Evolutionary conservation across 2,113 vertebrate species (phyloP).

Genomic region (Osmerus eperlanus): DNA sequence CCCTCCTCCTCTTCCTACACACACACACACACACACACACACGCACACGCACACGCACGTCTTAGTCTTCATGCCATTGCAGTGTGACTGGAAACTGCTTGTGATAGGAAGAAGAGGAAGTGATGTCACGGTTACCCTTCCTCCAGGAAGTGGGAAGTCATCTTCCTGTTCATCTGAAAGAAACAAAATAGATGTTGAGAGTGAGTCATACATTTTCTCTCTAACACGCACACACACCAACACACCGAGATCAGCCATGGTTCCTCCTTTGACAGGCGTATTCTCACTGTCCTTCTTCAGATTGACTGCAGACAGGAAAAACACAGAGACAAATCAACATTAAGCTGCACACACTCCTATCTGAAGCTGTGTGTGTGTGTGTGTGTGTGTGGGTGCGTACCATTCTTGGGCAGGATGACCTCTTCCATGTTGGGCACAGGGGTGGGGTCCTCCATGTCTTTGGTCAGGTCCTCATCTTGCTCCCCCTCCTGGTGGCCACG

Average conservation of each 20-base stretch:
- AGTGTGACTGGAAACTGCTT: neutral
- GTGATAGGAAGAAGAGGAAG: neutral
- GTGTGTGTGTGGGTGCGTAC: constrained; percentile 57
- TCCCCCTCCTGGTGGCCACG: constrained; percentile 89
- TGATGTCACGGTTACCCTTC: constrained; percentile 77
- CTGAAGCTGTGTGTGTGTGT: neutral
- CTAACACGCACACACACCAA: neutral
- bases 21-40: constrained; percentile 9
- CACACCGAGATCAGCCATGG: constrained; percentile 87
- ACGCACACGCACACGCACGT: neutral
- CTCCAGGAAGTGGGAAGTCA: constrained; percentile 80
- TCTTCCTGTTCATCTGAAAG: constrained; percentile 94
- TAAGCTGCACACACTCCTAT: neutral
- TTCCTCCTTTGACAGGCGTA: constrained; percentile 95
- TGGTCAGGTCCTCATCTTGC: constrained; percentile 92
- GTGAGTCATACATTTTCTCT: neutral
- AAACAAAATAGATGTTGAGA: neutral
- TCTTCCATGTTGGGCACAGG: constrained; percentile 97
- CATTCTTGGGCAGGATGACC: constrained; percentile 92
- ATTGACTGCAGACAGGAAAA: constrained; percentile 76
- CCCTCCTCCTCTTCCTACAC: constrained; percentile 89
- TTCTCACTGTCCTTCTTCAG: constrained; percentile 98
- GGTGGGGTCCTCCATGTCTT: constrained; percentile 97
- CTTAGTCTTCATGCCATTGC: neutral
- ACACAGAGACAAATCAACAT: neutral